Conservation (phyloP, 2,888 invertebrate species). For the Vannuccia rotundouncinata region DNA sequence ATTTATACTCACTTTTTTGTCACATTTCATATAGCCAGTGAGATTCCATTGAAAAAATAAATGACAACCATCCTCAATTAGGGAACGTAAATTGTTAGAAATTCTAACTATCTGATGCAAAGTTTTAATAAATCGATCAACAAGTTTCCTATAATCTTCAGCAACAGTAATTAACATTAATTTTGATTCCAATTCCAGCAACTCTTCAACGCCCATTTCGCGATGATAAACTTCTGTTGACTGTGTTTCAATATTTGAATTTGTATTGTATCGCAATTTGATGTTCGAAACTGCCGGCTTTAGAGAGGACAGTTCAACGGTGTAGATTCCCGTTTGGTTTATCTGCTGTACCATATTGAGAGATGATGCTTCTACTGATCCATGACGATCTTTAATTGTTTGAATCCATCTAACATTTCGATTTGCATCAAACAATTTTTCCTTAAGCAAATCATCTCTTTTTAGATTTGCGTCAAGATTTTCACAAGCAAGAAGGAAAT, state of each 20-base stretch:
- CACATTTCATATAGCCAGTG: not conserved
- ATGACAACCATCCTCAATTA: conserved; percentile 7
- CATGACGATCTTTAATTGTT: conserved; percentile 46
- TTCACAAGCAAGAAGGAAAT: conserved; percentile 45
- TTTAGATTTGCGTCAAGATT: conserved; percentile 46
- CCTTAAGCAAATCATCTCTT: conserved; percentile 45
- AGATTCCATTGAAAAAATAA: not conserved
- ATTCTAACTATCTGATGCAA: not conserved
- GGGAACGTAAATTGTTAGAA: not conserved
- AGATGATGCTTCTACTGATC: conserved; percentile 49
- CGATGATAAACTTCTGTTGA: not conserved
- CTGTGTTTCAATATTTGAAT: not conserved
- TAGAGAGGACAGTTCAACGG: not conserved
- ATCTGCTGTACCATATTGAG: conserved; percentile 46
- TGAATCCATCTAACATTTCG: conserved; percentile 47
- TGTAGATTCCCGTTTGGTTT: conserved; percentile 46
- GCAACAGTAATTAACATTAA: conserved; percentile 50
- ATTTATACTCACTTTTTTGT: not conserved
- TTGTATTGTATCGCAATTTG: not conserved
- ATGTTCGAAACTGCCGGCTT: not conserved
- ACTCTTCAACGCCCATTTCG: conserved; percentile 40
- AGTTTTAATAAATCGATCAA: not conserved
- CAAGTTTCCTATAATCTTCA: not conserved
- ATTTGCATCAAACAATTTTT: conserved; percentile 47
- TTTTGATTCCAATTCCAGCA: conserved; percentile 49